phyloP scores from a whole-genome alignment of 92 coral and sea anemone species.

The Siderastrea siderea region DNA sequence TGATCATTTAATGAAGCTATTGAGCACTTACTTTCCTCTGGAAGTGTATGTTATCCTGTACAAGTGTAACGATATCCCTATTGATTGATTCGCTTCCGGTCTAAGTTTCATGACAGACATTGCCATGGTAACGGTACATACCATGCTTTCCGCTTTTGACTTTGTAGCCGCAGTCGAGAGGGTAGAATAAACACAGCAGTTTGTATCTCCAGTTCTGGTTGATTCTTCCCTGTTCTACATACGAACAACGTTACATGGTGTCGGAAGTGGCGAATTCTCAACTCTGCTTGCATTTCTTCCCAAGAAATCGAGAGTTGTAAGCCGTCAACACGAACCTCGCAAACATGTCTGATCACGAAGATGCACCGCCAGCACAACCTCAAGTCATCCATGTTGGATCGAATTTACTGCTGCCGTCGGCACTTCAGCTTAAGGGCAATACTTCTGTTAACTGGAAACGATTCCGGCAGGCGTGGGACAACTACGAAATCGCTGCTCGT shows the following conservation, averaged over 20 bases:
- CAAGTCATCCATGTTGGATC: constrained; percentile 1
- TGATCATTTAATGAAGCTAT: too few relatives aligned
- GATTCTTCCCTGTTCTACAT: too few relatives aligned
- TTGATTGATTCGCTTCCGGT: too few relatives aligned
- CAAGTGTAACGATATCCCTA: too few relatives aligned
- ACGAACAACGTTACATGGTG: constrained; percentile 11
- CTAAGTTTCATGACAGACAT: too few relatives aligned
- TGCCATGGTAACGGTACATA: too few relatives aligned
- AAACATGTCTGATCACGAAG: background rate
- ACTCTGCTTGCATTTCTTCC: background rate
- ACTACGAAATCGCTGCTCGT: constrained; percentile 57
- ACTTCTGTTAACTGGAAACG: constrained; percentile 53
- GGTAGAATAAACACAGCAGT: too few relatives aligned
- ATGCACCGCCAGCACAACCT: background rate
- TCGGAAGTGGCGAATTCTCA: background rate
- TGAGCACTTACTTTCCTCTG: too few relatives aligned
- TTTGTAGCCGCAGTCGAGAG: too few relatives aligned
- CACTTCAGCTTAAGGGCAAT: constrained; percentile 58
- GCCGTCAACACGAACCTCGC: background rate
- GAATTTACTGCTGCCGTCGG: constrained; percentile 62
- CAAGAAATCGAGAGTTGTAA: background rate
- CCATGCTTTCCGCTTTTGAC: too few relatives aligned
- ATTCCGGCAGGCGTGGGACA: constrained; percentile 58
- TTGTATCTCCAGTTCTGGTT: too few relatives aligned
- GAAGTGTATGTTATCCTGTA: too few relatives aligned